These are phyloP conservation scores for Acromyrmex echinatior DNA, from an alignment of 1,140 invertebrate species.

Conservation along the genomic window DNA sequence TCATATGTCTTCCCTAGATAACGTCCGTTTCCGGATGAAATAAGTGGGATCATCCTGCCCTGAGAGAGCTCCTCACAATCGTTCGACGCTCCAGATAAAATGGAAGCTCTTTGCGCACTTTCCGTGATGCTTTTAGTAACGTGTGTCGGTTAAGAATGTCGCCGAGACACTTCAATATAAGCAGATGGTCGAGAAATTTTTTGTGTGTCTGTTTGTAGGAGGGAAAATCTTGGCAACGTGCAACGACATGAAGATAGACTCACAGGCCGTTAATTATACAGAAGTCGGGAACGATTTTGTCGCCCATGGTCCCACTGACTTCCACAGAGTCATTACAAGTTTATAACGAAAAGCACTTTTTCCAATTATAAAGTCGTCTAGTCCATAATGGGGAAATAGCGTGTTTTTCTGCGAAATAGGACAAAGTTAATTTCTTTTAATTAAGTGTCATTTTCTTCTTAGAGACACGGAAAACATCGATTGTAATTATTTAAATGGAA, in stretches of 20 bases:
- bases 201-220: neutral
- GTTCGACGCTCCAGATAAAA: conserved; percentile 62
- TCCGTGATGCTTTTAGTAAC: conserved; percentile 53
- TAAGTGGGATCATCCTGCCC: conserved; percentile 60
- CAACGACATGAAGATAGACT: conserved; percentile 7
- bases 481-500: conserved; percentile 40
- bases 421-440: conserved; percentile 36
- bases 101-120: conserved; percentile 70
- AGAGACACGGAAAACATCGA: no score
- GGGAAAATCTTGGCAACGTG: conserved; percentile 13
- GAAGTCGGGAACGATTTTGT: conserved; percentile 32
- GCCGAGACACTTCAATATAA: conserved; percentile 34
- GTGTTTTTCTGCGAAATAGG: conserved; percentile 30
- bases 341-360: conserved; percentile 44
- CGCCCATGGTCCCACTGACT: conserved; percentile 2
- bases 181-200: conserved; percentile 45
- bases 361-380: conserved; percentile 55
- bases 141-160: conserved; percentile 30
- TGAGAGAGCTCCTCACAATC: neutral
- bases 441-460: conserved; percentile 25
- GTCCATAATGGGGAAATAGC: conserved; percentile 13
- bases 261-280: conserved; percentile 43
- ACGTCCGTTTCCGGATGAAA: conserved; percentile 70
- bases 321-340: conserved; percentile 31
- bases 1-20: conserved; percentile 63